These are phyloP conservation scores for Sus cebifrons DNA, from an alignment of 2,797 vertebrate genomes.

Conservation along the genomic window DNA sequence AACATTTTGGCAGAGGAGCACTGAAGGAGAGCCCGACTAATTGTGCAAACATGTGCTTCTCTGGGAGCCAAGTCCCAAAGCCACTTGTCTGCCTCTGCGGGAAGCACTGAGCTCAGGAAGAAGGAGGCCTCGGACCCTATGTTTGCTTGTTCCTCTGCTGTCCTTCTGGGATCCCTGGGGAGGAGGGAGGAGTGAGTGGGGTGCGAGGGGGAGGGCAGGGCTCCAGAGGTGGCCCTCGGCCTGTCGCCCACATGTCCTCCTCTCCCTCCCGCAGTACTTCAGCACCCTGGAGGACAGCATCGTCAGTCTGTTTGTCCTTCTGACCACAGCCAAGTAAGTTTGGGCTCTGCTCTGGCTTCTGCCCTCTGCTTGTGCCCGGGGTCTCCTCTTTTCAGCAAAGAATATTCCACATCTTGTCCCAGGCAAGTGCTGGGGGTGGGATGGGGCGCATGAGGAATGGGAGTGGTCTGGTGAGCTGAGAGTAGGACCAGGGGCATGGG, in stretches of 20 bases:
- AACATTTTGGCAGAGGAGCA: neutral
- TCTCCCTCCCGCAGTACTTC: conserved; percentile 94
- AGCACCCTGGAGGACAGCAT: conserved; percentile 98
- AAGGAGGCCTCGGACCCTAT: rapidly evolving
- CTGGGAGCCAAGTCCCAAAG: neutral
- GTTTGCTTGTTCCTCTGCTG: neutral
- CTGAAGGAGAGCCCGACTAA: neutral
- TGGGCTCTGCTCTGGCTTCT: neutral
- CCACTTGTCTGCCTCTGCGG: neutral
- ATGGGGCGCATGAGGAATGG: neutral
- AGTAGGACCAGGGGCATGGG: neutral
- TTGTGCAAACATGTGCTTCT: neutral
- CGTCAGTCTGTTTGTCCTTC: conserved; percentile 97
- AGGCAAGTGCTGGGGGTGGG: neutral
- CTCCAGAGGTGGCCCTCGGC: rapidly evolving
- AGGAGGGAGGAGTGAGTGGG: too few species aligned
- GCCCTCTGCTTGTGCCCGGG: neutral
- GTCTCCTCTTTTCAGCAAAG: neutral
- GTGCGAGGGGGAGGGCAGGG: rapidly evolving
- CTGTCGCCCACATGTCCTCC: too few species aligned
- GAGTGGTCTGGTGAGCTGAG: neutral
- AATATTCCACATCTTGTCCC: rapidly evolving
- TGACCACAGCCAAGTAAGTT: conserved; percentile 98
- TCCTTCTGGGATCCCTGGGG: neutral
- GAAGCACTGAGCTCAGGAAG: neutral